Percentiles rank a stretch among this genome's conserved stretches.
Conservation (phyloP, 1,140 invertebrate species). For the Drosophila takahashii region DNA sequence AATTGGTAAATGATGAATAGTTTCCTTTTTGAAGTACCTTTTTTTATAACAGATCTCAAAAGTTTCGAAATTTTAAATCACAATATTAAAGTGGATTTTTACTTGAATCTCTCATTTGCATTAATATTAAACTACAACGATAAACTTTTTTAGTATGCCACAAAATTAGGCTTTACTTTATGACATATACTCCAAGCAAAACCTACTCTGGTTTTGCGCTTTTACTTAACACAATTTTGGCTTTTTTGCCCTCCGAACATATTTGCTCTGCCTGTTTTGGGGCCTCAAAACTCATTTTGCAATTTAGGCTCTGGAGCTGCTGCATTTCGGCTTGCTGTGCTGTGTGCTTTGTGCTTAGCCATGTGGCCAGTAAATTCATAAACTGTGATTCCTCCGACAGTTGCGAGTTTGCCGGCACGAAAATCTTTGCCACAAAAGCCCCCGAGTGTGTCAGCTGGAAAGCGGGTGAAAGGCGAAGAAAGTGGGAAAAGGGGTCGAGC, state of each 20-base stretch:
- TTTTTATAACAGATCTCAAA: too few relatives aligned
- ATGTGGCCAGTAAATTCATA: conserved; percentile 77
- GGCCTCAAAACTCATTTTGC: conserved; percentile 52
- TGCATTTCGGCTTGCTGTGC: conserved; percentile 29
- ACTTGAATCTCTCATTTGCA: too few relatives aligned
- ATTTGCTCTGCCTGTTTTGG: neutral
- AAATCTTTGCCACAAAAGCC: conserved; percentile 60
- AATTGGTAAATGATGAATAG: too few relatives aligned
- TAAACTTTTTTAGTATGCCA: neutral
- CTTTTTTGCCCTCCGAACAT: conserved; percentile 9
- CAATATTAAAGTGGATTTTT: too few relatives aligned
- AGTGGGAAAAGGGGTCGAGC: conserved; percentile 6
- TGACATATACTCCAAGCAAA: neutral
- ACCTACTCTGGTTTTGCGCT: neutral
- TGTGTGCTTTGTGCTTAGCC: conserved; percentile 52
- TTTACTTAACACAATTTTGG: conserved; percentile 6
- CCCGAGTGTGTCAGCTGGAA: conserved; percentile 42
- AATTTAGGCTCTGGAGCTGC: conserved; percentile 30
- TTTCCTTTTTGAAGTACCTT: too few relatives aligned
- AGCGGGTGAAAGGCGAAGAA: conserved; percentile 16
- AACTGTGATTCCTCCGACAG: conserved; percentile 67
- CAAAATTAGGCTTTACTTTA: neutral
- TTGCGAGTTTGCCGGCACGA: conserved; percentile 34
- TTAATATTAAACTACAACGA: too few relatives aligned
- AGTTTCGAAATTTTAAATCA: too few relatives aligned